Evolutionary conservation across 2,113 vertebrate genomes (phyloP).

Genomic region (Crotalus horridus): DNA sequence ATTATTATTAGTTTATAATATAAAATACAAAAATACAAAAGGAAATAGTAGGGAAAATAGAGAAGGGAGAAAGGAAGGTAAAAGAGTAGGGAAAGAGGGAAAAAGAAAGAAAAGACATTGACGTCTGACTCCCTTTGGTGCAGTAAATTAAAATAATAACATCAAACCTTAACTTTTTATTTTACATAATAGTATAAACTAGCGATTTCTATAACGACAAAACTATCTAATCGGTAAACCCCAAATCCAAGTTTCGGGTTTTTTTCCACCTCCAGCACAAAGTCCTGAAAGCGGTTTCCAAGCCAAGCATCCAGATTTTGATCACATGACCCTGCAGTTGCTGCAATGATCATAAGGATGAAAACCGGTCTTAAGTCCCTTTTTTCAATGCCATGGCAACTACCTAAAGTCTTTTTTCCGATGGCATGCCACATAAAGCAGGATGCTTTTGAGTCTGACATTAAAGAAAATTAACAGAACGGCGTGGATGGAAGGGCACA

Average conservation of each 20-base stretch:
- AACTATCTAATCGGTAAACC: not conserved
- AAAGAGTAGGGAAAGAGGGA: too few species aligned
- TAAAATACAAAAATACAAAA: too few species aligned
- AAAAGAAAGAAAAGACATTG: too few species aligned
- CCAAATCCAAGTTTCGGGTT: not conserved
- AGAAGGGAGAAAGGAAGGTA: too few species aligned
- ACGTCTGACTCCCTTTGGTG: too few species aligned
- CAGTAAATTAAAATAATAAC: too few species aligned
- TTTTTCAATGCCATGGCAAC: not conserved
- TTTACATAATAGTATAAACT: too few species aligned
- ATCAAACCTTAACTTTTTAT: too few species aligned
- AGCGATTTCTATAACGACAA: too few species aligned
- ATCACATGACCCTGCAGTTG: not conserved
- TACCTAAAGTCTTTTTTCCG: not conserved
- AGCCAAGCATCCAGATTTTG: not conserved
- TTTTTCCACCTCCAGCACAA: not conserved
- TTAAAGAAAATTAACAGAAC: conserved; percentile 42
- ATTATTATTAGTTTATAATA: too few species aligned
- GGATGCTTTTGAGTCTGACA: not conserved
- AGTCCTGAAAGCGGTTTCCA: not conserved
- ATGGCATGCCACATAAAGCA: not conserved
- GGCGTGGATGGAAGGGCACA: conserved; percentile 1
- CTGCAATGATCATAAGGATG: not conserved
- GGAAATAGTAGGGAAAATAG: too few species aligned
- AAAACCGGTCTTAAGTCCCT: not conserved